Base-by-base conservation (phyloP, 2,888 invertebrate genomes). In the Drosophila melanosoma region DNA sequence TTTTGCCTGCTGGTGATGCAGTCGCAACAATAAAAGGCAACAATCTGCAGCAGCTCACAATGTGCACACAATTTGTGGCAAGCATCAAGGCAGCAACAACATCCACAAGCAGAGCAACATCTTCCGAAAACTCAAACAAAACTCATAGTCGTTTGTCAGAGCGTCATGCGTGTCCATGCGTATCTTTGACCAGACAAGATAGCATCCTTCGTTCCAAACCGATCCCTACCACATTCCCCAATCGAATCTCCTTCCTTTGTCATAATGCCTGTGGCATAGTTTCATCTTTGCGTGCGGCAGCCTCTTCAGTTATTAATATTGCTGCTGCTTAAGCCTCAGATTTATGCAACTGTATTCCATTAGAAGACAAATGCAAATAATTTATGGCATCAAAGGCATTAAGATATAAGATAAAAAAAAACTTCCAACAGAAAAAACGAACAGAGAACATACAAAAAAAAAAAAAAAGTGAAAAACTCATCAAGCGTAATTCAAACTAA, bases 311-410 rank as follows among this genome's bases (percentile, higher is more conserved):
- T 78, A 78, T 73, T 74, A 71, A 73, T 73, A 74, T 82, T 64
- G 61, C 69, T 60, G 51, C 36, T 52, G 65, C 56, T 49, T 66
- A 69, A 82, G 85, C 74, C 60, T 49, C 42, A 79, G 82, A 82
- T 87, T 88, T 85, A 84, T 87, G 79, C 86, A 88, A 63, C 71
- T 76, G 71, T 65, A 79, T 70, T 67, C 61, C 51, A 70, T 51
- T 75, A 63, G 54, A 63, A 65, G 70, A 72, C 63, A 51, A 67
- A 58, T 53, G 72, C 62, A 70, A 83, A 81, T 86, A 87, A 84
- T 75, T 84, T 86, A 81, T 74, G 83, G 56, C 48, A 79, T 76
- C 60, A 59, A 73, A 73, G 63, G 53, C 80, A 72, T 82, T 82
- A 64, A 45, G 35, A 69, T 62, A 64, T 33, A 49, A 57, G 65